A percentile compares a stretch with the other conserved stretches of the same genome.
phyloP scores from a whole-genome alignment of 2,113 vertebrate species.

The Artemisiospiza belli region DNA sequence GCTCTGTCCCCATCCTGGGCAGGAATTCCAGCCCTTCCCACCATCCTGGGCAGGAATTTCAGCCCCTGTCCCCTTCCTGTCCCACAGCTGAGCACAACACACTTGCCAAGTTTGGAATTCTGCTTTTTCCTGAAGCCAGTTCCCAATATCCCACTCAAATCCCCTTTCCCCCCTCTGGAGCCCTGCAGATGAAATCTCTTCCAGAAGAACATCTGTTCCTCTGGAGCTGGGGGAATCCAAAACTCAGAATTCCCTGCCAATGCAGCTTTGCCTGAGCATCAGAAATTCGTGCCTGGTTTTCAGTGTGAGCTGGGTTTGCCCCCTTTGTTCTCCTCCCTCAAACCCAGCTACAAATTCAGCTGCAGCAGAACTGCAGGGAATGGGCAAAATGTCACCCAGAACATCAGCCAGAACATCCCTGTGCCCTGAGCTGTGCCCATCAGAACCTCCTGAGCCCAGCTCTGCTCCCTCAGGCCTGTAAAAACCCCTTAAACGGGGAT shows the following conservation, averaged over 20 bases:
- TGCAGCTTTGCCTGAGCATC: background rate
- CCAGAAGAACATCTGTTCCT: background rate
- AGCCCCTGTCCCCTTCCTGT: too few relatives aligned
- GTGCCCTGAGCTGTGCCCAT: background rate
- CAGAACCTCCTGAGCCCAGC: too few relatives aligned
- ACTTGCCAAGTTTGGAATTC: background rate
- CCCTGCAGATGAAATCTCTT: background rate
- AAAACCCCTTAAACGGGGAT: too few relatives aligned
- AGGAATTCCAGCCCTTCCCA: background rate
- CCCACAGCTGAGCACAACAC: too few relatives aligned
- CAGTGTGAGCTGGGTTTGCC: background rate
- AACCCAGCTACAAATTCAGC: background rate
- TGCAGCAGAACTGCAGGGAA: too few relatives aligned
- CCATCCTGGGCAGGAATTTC: too few relatives aligned
- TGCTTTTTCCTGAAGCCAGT: background rate
- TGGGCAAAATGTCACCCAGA: too few relatives aligned
- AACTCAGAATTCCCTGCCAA: background rate
- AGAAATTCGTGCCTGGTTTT: background rate
- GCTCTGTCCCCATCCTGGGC: background rate
- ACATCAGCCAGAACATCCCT: background rate
- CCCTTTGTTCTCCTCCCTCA: background rate
- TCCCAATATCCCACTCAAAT: background rate
- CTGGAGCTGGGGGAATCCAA: background rate
- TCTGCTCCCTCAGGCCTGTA: background rate
- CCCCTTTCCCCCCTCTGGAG: background rate